Evolutionary conservation across 2,888 invertebrate species (phyloP).

Genomic region (Drosophila neonasuta): DNA sequence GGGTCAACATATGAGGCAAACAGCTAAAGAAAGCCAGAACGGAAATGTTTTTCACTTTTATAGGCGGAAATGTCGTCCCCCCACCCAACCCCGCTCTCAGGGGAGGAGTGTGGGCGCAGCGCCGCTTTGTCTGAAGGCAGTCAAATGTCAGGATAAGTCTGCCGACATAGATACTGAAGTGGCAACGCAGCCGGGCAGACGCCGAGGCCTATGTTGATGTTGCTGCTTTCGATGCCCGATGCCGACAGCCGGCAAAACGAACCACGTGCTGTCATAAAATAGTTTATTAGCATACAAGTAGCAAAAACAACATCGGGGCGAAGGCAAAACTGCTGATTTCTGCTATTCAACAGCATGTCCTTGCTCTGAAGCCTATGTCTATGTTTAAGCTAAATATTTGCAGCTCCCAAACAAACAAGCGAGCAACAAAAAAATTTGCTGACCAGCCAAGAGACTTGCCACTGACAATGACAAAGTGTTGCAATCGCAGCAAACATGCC

Average conservation of each 20-base stretch:
- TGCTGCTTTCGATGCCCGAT: not conserved
- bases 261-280: conserved; percentile 66
- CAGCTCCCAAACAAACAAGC: conserved; percentile 56
- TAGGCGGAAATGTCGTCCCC: conserved; percentile 1
- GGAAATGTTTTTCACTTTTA: conserved; percentile 36
- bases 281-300: conserved; percentile 65
- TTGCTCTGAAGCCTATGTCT: conserved; percentile 3
- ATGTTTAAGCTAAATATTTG: conserved; percentile 50
- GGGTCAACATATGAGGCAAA: conserved; percentile 26
- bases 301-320: not conserved
- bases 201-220: conserved; percentile 24
- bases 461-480: conserved; percentile 40
- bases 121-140: conserved; percentile 60
- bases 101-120: conserved; percentile 36
- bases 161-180: conserved; percentile 40
- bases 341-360: conserved; percentile 23
- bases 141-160: conserved; percentile 49
- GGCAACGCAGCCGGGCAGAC: conserved; percentile 33
- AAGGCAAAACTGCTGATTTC: conserved; percentile 26
- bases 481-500: conserved; percentile 28
- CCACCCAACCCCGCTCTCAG: not conserved
- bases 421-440: conserved; percentile 22
- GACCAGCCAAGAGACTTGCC: conserved; percentile 21
- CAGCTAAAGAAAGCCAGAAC: conserved; percentile 12
- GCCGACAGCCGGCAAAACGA: conserved; percentile 13